Evolutionary conservation across 2,113 vertebrate genomes (phyloP).

Genomic region (Phycodurus eques): DNA sequence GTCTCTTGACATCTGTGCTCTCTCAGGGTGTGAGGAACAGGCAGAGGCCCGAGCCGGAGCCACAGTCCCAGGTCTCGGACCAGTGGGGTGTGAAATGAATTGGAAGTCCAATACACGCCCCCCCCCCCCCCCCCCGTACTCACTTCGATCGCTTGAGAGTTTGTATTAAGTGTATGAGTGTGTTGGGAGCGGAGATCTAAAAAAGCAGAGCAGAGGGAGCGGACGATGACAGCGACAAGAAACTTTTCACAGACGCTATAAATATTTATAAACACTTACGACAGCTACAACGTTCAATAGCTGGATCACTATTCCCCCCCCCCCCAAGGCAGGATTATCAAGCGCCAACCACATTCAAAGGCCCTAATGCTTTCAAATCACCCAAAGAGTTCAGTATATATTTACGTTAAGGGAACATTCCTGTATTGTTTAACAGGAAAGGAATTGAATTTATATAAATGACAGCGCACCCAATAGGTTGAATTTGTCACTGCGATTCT

Average conservation of each 20-base stretch:
- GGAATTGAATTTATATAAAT: neutral
- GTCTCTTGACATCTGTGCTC: constrained; percentile 59
- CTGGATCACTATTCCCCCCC: constrained; percentile 6
- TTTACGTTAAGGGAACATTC: neutral
- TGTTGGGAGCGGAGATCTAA: constrained; percentile 1
- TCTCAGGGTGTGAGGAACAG: constrained; percentile 55
- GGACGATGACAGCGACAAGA: constrained; percentile 21
- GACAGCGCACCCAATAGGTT: neutral
- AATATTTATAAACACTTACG: constrained; percentile 29
- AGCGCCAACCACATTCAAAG: neutral
- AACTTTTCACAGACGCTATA: constrained; percentile 19
- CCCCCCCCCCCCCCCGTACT: constrained; percentile 14
- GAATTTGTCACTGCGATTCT: too few relatives aligned
- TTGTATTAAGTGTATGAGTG: neutral
- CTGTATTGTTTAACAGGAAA: neutral
- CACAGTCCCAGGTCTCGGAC: constrained; percentile 72
- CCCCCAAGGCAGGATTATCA: constrained; percentile 9
- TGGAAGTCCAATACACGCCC: constrained; percentile 44
- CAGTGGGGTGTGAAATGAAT: constrained; percentile 74
- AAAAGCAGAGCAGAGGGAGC: constrained; percentile 12
- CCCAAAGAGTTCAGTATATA: neutral
- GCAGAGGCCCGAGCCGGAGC: constrained; percentile 60
- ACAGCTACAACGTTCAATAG: constrained; percentile 6
- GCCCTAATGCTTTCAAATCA: neutral
- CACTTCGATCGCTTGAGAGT: constrained; percentile 19